Evolutionary conservation across 2,888 invertebrate genomes (phyloP), one percentile per base, ranked within the genome.

Genomic region (Volucella inanis): DNA sequence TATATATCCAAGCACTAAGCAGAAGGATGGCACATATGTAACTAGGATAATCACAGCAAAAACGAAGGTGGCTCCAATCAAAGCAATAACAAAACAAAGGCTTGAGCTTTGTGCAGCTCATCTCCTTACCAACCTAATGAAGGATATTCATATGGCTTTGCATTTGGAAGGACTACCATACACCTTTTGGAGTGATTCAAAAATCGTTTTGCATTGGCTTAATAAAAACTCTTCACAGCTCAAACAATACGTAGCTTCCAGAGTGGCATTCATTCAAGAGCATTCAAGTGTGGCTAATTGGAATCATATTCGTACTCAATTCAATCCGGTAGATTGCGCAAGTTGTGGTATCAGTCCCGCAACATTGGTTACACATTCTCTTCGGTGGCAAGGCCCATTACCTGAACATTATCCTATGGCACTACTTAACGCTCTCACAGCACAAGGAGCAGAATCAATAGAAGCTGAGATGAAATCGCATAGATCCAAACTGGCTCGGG

Each of bases 381-480:
- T 67, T 15, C 54, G 67, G 65, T 65, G 52, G 50, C 38, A 65
- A 8, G 50, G 65, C 3, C 67, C 65, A 52, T 45, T 43, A 14
- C 41, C 62, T 14, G 22, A 62, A 9, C 45, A 62, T 12, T 49
- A 45, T 31, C 62, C 62, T 11, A 62, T 62, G 45, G 12, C 47
- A 12, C 2, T 39, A 41, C 41, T 59, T 15, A 3, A n/a, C 54
- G 38, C 54, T 31, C 49, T 50, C 15, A n/a, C n/a, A n/a, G n/a
- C n/a, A n/a, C n/a, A n/a, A n/a, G 54, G 38, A n/a, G 54, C 54
- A 54, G 54, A 54, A 54, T 54, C 18, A 38, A 10, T 54, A 31
- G 31, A 54, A 54, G 31, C 31, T 31, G 54, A 22, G 8, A 31
- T 54, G 54, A 54, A 54, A 38, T 31, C 54, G n/a, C 54, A n/a